Base-by-base conservation (phyloP, 1,140 invertebrate species). In the Drosophila pruinosa region DNA sequence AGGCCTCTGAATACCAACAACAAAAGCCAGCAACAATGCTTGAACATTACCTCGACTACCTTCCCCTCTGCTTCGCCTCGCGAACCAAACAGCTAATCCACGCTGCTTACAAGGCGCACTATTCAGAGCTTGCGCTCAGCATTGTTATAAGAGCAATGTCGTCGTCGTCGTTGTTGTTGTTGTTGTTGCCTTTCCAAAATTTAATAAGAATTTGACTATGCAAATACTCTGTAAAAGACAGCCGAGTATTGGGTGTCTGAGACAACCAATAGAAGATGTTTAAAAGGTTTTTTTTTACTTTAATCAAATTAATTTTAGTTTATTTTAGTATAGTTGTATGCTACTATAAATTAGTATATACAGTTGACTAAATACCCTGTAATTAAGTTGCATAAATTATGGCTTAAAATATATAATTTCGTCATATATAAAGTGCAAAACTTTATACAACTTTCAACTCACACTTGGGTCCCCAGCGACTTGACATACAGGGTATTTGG, bases 71-170 rank as follows among this genome's bases (percentile, higher is more conserved):
- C 12, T 39, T 8, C n/a, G 2, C 3, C 31, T 15, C 14, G 3
- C 8, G 8, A n/a, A n/a, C n/a, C n/a, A n/a, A n/a, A n/a, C n/a
- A n/a, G n/a, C 17, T 22, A 19, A 5, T n/a, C 26, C n/a, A 7
- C 19, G 12, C 45, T 7, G 15, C 24, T 52, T 52, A 47, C 26
- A 17, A 22, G 19, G 1, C 31, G 15, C 36, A 24, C 36, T 31
- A 45, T 58, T 50, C 14, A 31, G 45, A 58, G n/a, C 12, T 8
- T n/a, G 10, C 17, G 15, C 10, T 22, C 61, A 38, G 56, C 26
- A 56, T 57, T 26, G 28, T 57, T 57, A 47, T 38, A 36, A 57
- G 39, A 53, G 50, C 52, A 64, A 56, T 47, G 39, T 64, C 26
- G 61, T 8, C 24, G 28, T 15, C 34, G 24, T 24, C 24, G 53